phyloP scores from a whole-genome alignment of 1,140 invertebrate genomes.

The Apis cerana region DNA sequence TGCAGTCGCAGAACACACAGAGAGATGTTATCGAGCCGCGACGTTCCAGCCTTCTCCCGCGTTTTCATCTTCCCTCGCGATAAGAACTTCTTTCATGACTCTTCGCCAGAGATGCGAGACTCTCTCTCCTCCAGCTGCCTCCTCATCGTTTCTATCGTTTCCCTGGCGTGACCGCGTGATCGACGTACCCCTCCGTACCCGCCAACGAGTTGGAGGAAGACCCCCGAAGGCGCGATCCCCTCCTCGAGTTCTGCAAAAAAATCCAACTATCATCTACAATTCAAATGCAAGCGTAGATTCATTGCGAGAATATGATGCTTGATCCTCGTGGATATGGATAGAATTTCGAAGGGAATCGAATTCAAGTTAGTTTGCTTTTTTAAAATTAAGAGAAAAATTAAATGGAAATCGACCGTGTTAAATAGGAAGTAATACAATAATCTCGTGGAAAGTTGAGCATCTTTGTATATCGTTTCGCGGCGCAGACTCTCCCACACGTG shows the following conservation, averaged over 20 bases:
- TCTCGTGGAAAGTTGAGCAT: too few species aligned
- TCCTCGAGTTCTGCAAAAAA: constrained; percentile 29
- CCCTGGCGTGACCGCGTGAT: constrained; percentile 32
- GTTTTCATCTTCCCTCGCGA: constrained; percentile 7
- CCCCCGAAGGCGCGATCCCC: background rate
- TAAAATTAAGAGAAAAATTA: too few species aligned
- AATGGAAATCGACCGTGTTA: too few species aligned
- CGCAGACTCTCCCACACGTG: too few species aligned
- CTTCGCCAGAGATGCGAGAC: too few species aligned
- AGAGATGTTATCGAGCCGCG: background rate
- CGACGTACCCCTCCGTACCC: constrained; percentile 3
- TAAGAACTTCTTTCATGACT: background rate
- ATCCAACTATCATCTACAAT: constrained; percentile 49
- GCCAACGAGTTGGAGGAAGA: constrained; percentile 1
- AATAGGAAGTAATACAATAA: too few species aligned
- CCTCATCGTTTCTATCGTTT: background rate
- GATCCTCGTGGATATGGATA: too few species aligned
- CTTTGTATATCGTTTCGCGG: background rate
- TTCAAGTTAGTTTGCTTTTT: background rate
- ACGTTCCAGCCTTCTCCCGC: background rate
- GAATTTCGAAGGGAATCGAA: too few species aligned
- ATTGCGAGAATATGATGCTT: too few species aligned
- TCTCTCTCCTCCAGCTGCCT: too few species aligned
- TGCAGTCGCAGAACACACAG: background rate
- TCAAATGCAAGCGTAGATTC: constrained; percentile 52